These are phyloP conservation scores for Prunella fulvescens DNA, from an alignment of 2,113 vertebrate genomes.

Conservation along the genomic window DNA sequence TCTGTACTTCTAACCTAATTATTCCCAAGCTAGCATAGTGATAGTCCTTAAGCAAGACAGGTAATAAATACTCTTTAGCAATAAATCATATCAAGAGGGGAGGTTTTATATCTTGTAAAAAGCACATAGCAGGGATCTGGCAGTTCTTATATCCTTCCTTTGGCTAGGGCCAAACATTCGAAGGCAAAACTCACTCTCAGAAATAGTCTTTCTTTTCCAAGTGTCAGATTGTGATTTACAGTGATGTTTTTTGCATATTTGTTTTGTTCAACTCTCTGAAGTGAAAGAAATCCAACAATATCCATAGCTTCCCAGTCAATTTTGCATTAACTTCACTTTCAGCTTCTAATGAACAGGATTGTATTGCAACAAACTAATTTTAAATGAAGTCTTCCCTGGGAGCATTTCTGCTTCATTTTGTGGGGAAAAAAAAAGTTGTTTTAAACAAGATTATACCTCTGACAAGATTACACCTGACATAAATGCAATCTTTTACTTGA, in stretches of 20 bases:
- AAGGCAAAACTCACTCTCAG: background rate
- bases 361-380: background rate
- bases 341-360: background rate
- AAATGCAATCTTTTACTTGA: background rate
- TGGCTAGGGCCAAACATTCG: background rate
- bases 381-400: background rate
- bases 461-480: constrained; percentile 17
- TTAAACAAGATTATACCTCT: background rate
- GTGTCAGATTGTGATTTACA: background rate
- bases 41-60: background rate
- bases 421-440: background rate
- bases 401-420: background rate
- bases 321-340: background rate
- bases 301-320: background rate
- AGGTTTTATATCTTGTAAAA: background rate
- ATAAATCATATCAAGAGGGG: background rate
- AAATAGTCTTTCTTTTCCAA: background rate
- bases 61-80: background rate
- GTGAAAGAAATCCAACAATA: background rate
- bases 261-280: background rate
- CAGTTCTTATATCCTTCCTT: background rate
- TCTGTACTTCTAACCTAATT: background rate
- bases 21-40: background rate
- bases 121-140: background rate
- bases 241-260: background rate